Percentiles rank a stretch among this genome's conserved stretches.
Conservation (phyloP, 2,797 vertebrate species). For the Ceryle rudis region DNA sequence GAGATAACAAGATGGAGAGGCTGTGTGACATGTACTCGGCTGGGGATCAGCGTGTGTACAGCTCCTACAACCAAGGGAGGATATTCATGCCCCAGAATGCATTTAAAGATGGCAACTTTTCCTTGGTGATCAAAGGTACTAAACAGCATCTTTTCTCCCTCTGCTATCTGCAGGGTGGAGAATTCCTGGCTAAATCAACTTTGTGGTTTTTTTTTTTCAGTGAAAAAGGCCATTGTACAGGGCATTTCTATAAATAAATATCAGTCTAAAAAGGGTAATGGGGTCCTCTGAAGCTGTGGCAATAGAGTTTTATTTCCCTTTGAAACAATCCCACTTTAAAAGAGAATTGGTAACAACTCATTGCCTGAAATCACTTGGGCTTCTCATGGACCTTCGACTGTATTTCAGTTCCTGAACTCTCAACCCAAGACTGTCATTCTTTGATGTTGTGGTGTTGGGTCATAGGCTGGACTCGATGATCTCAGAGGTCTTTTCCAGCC, state of each 20-base stretch:
- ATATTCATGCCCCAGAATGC: conserved; percentile 84
- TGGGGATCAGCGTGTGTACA: conserved; percentile 88
- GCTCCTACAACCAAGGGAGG: conserved; percentile 86
- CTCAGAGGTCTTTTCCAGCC: too few relatives aligned
- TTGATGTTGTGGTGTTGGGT: too few relatives aligned
- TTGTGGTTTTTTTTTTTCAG: not conserved
- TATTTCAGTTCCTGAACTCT: not conserved
- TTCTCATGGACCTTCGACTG: not conserved
- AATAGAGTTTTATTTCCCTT: not conserved
- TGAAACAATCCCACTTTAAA: not conserved
- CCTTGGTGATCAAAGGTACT: conserved; percentile 89
- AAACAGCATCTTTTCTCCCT: not conserved
- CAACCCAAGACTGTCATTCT: not conserved
- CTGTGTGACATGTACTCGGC: conserved; percentile 94
- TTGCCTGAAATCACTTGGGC: not conserved
- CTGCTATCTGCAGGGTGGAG: not conserved
- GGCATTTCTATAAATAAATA: not conserved
- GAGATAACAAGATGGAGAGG: conserved; percentile 81
- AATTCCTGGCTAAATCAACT: not conserved
- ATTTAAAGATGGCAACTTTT: conserved; percentile 94
- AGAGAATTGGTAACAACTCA: not conserved
- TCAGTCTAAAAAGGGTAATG: not conserved
- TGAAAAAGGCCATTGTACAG: not conserved
- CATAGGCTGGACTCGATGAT: too few relatives aligned
- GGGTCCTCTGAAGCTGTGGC: not conserved